Conservation (phyloP, 2,888 invertebrate genomes). For the Neoaliturus tenellus region DNA sequence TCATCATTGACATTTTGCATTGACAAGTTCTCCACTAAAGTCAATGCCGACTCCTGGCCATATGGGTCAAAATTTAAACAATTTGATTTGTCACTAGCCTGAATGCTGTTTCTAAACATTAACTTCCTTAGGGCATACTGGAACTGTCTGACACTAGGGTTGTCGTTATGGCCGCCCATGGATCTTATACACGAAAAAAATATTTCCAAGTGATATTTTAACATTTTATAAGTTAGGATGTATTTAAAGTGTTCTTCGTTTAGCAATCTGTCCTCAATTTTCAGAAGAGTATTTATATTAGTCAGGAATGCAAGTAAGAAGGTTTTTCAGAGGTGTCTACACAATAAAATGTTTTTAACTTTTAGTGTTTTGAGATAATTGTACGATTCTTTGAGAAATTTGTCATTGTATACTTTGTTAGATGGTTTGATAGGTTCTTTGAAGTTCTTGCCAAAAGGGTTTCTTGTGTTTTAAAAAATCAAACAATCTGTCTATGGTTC, state of each 20-base stretch:
- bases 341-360: not conserved
- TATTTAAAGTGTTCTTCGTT: not conserved
- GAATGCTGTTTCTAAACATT: too few relatives aligned
- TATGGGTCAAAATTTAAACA: not conserved
- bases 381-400: conserved; percentile 7
- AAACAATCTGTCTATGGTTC: not conserved
- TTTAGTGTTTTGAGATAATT: not conserved
- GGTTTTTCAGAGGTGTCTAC: not conserved
- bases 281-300: not conserved
- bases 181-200: not conserved
- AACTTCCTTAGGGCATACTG: too few relatives aligned
- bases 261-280: not conserved
- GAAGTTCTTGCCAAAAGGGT: not conserved
- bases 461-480: not conserved
- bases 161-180: not conserved
- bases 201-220: not conserved
- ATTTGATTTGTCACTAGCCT: not conserved
- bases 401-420: not conserved
- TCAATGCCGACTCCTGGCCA: not conserved
- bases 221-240: not conserved
- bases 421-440: not conserved
- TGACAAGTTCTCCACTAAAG: too few relatives aligned
- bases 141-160: too few relatives aligned
- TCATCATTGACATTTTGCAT: too few relatives aligned
- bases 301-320: not conserved